Conservation (phyloP, 2,888 invertebrate species). For the Ectemnius continuus region DNA sequence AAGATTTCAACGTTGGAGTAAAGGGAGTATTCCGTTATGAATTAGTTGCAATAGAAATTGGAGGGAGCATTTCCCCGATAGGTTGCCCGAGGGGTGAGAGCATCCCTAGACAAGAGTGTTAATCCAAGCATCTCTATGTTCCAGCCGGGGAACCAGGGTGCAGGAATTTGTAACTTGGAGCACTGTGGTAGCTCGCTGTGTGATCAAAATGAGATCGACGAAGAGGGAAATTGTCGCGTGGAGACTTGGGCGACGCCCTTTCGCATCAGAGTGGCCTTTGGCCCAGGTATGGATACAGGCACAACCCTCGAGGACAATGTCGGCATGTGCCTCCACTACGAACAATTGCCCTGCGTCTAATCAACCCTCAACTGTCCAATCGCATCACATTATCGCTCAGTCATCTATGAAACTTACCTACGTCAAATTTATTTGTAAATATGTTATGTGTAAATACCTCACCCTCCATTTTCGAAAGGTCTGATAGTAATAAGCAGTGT, state of each 20-base stretch:
- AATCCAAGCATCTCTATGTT: slow-evolving; percentile 52
- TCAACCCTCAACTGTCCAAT: slow-evolving; percentile 34
- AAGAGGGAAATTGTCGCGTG: slow-evolving; percentile 81
- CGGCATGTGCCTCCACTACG: slow-evolving; percentile 88
- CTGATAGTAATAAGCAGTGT: too few relatives aligned
- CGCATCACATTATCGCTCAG: too few relatives aligned
- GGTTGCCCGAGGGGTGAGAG: neutral
- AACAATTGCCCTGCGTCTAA: slow-evolving; percentile 84
- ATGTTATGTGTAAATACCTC: too few relatives aligned
- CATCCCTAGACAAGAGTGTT: neutral
- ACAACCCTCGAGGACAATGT: slow-evolving; percentile 88
- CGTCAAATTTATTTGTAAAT: too few relatives aligned
- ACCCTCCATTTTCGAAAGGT: too few relatives aligned
- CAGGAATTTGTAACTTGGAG: slow-evolving; percentile 87
- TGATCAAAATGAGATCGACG: slow-evolving; percentile 77
- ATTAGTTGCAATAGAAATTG: too few relatives aligned
- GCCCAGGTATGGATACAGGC: slow-evolving; percentile 81
- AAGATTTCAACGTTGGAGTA: neutral
- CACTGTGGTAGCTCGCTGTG: slow-evolving; percentile 89
- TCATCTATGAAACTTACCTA: too few relatives aligned
- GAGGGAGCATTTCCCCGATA: too few relatives aligned
- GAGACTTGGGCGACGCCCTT: slow-evolving; percentile 89
- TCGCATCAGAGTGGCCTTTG: slow-evolving; percentile 88
- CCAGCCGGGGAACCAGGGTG: slow-evolving; percentile 81
- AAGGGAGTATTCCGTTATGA: neutral